These are phyloP conservation scores for Ecliptopera silaceata DNA, from an alignment of 2,888 invertebrate species.

Conservation along the genomic window DNA sequence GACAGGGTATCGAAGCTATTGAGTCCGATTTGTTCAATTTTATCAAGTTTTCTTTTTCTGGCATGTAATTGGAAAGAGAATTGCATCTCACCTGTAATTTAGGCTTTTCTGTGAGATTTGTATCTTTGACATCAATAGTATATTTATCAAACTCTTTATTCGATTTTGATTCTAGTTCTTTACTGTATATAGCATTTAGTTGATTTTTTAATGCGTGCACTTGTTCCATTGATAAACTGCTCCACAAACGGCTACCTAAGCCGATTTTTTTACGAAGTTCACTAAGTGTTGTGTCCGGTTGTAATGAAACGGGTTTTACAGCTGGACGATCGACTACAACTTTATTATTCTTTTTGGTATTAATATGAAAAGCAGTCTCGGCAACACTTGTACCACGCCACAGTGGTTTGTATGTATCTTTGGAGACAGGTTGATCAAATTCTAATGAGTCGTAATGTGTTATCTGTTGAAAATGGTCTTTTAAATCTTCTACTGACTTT, in stretches of 20 bases:
- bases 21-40: constrained; percentile 81
- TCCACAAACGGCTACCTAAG: constrained; percentile 90
- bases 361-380: constrained; percentile 89
- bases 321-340: constrained; percentile 56
- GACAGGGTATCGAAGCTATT: constrained; percentile 79
- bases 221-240: constrained; percentile 92
- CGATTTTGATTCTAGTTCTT: constrained; percentile 74
- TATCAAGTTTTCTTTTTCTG: constrained; percentile 59
- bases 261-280: constrained; percentile 80
- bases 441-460: constrained; percentile 79
- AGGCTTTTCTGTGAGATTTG: constrained; percentile 57
- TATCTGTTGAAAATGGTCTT: constrained; percentile 88
- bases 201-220: constrained; percentile 91
- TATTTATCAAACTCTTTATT: constrained; percentile 76
- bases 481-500: constrained; percentile 93
- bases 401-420: constrained; percentile 90
- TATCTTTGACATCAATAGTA: constrained; percentile 84
- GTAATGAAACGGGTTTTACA: constrained; percentile 54
- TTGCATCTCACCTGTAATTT: constrained; percentile 83
- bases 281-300: constrained; percentile 70
- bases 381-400: constrained; percentile 93
- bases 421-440: constrained; percentile 69
- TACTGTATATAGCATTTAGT: constrained; percentile 91
- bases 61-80: constrained; percentile 73
- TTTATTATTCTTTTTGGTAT: constrained; percentile 80